Evolutionary conservation across 2,113 vertebrate genomes (phyloP), one percentile per base, ranked within the genome.

Genomic region (Perca schrenkii): DNA sequence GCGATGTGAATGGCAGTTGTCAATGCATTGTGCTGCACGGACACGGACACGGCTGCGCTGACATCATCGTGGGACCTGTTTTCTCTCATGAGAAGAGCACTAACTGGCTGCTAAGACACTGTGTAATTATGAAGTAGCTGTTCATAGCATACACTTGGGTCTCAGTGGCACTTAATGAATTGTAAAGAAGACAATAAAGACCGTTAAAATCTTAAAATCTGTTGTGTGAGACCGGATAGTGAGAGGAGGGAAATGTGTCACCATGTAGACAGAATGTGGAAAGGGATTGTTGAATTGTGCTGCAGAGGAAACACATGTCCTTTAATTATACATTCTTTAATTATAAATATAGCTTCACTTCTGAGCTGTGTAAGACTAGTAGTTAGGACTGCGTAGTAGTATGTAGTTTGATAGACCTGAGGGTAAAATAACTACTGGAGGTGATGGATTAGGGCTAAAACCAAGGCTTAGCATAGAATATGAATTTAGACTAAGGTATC

Each of bases 401-500:
- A 31, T 19, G 14, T 53, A 31, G 63, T 46, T 53, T 10, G 28
- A 28, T 21, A 43, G 60, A 71, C 21, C 64, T 57, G 47, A 19
- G 25, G 63, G 49, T n/a, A 58, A 52, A 19, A 75, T 65, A 50
- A 54, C 22, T 28, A 49, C 46, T 53, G 54, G 14, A 22, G 43
- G n/a, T 54, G 6, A 12, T 95, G 95, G 95, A 96, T 94, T 95
- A 28, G 16, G 6, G 28, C 12, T 16, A 19, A 53, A 2, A 95
- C 47, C 5, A 31, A 49, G 58, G 6, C 17, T 34, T 62, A 21
- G 15, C 49, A 2, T 40, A 46, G 17, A 15, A 36, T 56, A 64
- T 49, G 36, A 49, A 72, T 13, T 65, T 43, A 10, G 54, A 5
- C 49, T 49, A 10, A 34, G 16, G n/a, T 60, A 7, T 53, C 4